A percentile compares a stretch with the other conserved stretches of the same genome.
Conservation (phyloP, 1,140 invertebrate species). For the Grapholita molesta region DNA sequence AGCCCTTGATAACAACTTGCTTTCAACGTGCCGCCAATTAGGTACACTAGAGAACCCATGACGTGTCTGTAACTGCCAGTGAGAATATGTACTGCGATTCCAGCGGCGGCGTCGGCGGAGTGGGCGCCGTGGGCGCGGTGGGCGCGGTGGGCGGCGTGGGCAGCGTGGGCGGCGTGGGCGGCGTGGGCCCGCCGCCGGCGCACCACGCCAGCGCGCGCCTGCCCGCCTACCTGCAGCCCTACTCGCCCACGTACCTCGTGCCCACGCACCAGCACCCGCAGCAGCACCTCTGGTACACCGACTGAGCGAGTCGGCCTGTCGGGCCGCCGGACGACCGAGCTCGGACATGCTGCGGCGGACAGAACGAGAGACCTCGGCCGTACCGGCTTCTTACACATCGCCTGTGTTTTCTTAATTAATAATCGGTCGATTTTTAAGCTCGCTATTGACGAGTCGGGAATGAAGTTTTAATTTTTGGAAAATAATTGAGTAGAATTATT, state of each 20-base stretch:
- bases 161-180: slow-evolving; percentile 19
- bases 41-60: too few species aligned
- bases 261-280: slow-evolving; percentile 60
- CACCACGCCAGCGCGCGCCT: slow-evolving; percentile 51
- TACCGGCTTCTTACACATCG: neutral
- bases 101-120: slow-evolving; percentile 33
- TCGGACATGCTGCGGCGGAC: too few species aligned
- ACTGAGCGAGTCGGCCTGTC: slow-evolving; percentile 43
- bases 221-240: slow-evolving; percentile 71
- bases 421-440: neutral
- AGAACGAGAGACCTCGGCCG: too few species aligned
- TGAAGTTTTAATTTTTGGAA: neutral
- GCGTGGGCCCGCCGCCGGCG: slow-evolving; percentile 31
- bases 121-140: slow-evolving; percentile 42
- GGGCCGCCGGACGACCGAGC: too few species aligned
- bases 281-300: slow-evolving; percentile 75
- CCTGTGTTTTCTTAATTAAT: neutral
- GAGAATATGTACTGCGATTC: too few species aligned
- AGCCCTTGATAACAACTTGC: too few species aligned
- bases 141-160: neutral
- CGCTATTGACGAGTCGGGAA: neutral
- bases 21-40: too few species aligned
- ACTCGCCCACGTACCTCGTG: slow-evolving; percentile 71
- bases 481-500: neutral
- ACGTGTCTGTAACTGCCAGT: too few species aligned